A percentile compares a stretch with the other conserved stretches of the same genome.
Evolutionary conservation across 2,797 vertebrate genomes (phyloP).

Genomic region (Fistularia commersonii): DNA sequence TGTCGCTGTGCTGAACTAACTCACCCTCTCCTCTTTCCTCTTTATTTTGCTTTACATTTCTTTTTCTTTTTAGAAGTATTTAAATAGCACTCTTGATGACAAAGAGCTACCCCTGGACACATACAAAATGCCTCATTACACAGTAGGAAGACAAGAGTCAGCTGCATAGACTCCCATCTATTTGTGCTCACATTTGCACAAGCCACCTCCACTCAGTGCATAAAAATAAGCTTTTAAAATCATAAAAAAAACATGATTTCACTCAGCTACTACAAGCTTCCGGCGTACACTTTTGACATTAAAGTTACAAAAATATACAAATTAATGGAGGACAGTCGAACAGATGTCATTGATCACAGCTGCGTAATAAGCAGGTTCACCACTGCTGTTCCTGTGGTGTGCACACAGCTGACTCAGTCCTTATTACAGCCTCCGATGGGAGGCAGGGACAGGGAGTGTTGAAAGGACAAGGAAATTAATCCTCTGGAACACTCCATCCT

Average conservation of each 20-base stretch:
- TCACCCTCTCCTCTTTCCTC: constrained; percentile 4
- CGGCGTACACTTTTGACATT: too few relatives aligned
- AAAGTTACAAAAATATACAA: too few relatives aligned
- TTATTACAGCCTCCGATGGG: constrained; percentile 37
- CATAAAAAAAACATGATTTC: too few relatives aligned
- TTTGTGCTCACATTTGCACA: not conserved
- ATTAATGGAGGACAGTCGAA: too few relatives aligned
- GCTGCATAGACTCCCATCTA: constrained; percentile 38
- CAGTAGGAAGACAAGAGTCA: constrained; percentile 42
- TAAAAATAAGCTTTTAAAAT: not conserved
- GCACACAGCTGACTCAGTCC: constrained; percentile 27
- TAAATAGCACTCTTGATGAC: constrained; percentile 69
- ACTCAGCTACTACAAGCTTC: too few relatives aligned
- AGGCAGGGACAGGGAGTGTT: constrained; percentile 32
- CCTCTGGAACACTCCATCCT: constrained; percentile 19
- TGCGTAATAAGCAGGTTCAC: constrained; percentile 46
- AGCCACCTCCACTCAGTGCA: not conserved
- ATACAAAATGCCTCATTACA: constrained; percentile 55
- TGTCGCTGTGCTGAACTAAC: not conserved
- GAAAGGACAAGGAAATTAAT: constrained; percentile 34
- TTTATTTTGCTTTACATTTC: constrained; percentile 17
- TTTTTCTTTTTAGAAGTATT: constrained; percentile 24
- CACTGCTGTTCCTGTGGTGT: constrained; percentile 22
- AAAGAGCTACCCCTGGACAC: constrained; percentile 46
- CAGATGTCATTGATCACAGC: constrained; percentile 29